phyloP scores from a whole-genome alignment of 2,113 vertebrate species.

The Telmatochromis sp. region DNA sequence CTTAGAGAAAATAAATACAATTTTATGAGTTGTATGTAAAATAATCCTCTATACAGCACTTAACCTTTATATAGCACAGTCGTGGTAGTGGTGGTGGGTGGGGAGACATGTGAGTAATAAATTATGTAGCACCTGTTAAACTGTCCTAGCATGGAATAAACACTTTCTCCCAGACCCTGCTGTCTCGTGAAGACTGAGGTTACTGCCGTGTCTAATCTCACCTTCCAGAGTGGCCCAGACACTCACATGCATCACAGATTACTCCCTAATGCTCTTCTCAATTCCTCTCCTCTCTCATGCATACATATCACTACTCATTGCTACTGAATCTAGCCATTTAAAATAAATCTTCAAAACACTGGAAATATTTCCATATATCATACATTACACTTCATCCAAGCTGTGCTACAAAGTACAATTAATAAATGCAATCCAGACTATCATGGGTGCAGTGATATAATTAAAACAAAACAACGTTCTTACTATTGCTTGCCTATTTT shows the following conservation, averaged over 20 bases:
- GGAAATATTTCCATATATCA: not conserved
- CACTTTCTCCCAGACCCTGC: not conserved
- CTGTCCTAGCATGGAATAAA: not conserved
- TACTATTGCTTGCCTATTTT: not conserved
- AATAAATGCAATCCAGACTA: not conserved
- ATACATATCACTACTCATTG: not conserved
- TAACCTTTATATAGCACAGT: not conserved
- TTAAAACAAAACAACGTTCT: not conserved
- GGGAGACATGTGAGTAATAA: not conserved
- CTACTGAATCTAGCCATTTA: not conserved
- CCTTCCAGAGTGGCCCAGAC: not conserved
- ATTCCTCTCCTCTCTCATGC: not conserved
- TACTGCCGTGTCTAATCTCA: not conserved
- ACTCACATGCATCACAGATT: not conserved
- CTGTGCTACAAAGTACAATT: not conserved
- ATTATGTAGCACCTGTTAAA: not conserved
- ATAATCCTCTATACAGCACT: not conserved
- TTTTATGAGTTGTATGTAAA: not conserved
- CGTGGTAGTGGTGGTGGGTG: not conserved
- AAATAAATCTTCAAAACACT: not conserved
- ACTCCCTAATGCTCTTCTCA: not conserved
- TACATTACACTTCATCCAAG: not conserved
- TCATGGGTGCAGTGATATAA: not conserved
- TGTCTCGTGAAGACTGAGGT: not conserved
- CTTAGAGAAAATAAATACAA: not conserved